Evolutionary conservation across 1,140 invertebrate genomes (phyloP).

Genomic region (Eumaeus atala): DNA sequence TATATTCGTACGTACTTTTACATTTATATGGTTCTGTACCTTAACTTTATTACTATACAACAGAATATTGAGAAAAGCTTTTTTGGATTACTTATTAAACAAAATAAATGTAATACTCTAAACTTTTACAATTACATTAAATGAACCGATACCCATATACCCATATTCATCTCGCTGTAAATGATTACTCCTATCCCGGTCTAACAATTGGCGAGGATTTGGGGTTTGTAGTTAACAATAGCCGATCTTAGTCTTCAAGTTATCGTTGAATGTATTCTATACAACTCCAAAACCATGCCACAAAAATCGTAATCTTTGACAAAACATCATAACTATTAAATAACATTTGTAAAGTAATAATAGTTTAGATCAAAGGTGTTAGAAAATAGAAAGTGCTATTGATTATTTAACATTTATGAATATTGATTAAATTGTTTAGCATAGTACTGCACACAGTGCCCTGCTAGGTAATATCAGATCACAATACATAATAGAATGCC

Average conservation of each 20-base stretch:
- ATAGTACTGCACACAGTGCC: conserved; percentile 1
- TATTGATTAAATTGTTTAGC: conserved; percentile 2
- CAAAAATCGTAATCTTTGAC: not conserved
- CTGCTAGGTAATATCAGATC: conserved; percentile 15
- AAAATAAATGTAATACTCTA: conserved; percentile 20
- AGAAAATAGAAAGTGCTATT: conserved; percentile 2
- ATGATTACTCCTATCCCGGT: too few species aligned
- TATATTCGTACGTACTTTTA: too few species aligned
- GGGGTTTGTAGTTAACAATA: too few species aligned
- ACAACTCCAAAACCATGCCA: not conserved
- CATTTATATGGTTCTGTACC: too few species aligned
- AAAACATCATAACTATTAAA: not conserved
- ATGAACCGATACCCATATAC: too few species aligned
- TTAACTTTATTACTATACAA: too few species aligned
- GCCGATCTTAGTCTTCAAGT: too few species aligned
- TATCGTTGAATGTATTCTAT: too few species aligned
- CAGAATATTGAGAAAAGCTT: conserved; percentile 63
- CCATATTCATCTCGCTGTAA: too few species aligned
- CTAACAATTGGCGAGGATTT: too few species aligned
- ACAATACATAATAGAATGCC: conserved; percentile 6
- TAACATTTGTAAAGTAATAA: not conserved
- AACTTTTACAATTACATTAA: too few species aligned
- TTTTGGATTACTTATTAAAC: conserved; percentile 33
- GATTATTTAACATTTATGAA: conserved; percentile 1
- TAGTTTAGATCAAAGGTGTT: not conserved